phyloP scores from a whole-genome alignment of 2,888 invertebrate species.

The Pimpla rufipes region DNA sequence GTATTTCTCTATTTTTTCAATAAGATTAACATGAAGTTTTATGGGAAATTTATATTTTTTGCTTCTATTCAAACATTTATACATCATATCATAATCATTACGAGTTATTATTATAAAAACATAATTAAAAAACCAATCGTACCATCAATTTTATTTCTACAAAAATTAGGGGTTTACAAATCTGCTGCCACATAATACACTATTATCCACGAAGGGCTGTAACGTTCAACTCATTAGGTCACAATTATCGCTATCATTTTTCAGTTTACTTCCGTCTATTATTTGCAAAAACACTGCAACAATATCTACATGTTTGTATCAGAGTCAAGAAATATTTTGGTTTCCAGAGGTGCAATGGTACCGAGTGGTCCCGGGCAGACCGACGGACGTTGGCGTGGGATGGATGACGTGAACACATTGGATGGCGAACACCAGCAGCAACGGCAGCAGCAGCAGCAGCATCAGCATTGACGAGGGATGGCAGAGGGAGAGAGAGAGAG shows the following conservation, averaged over 20 bases:
- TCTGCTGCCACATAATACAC: too few species aligned
- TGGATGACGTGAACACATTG: constrained; percentile 56
- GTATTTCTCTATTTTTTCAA: too few species aligned
- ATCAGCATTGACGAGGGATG: constrained; percentile 5
- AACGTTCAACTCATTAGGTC: not conserved
- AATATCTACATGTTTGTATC: not conserved
- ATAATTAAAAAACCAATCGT: too few species aligned
- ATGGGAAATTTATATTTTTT: too few species aligned
- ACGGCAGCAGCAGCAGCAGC: constrained; percentile 3
- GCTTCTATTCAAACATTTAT: too few species aligned
- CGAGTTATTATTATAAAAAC: too few species aligned
- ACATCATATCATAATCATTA: too few species aligned
- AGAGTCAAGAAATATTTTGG: constrained; percentile 35
- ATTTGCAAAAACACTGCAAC: not conserved
- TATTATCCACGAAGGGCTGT: too few species aligned
- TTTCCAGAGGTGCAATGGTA: constrained; percentile 34
- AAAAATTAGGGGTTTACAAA: too few species aligned
- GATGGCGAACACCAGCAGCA: constrained; percentile 61
- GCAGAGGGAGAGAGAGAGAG: constrained; percentile 42
- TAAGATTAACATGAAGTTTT: too few species aligned
- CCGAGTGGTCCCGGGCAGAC: constrained; percentile 8
- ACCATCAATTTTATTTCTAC: too few species aligned
- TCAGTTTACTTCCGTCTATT: too few species aligned
- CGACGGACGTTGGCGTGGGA: constrained; percentile 56
- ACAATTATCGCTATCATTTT: not conserved